phyloP scores from a whole-genome alignment of 2,113 vertebrate species.

The Hypomesus transpacificus region DNA sequence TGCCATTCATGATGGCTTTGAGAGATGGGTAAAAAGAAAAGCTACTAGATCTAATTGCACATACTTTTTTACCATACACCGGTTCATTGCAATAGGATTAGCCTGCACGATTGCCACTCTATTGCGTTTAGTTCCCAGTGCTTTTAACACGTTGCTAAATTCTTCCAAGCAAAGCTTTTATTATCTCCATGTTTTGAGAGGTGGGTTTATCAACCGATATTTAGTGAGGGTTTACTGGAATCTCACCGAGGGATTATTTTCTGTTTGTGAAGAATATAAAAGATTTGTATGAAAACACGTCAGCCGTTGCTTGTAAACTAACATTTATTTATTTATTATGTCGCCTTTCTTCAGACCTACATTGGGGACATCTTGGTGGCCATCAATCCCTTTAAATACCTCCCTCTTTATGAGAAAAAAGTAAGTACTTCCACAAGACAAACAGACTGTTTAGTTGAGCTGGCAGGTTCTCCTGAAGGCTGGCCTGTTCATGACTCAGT shows the following conservation, averaged over 20 bases:
- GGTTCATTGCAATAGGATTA: too few species aligned
- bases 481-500: not conserved
- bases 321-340: not conserved
- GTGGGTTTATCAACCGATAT: too few species aligned
- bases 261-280: too few species aligned
- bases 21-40: too few species aligned
- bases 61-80: too few species aligned
- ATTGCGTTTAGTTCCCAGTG: too few species aligned
- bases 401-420: constrained; percentile 62
- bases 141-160: not conserved
- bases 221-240: too few species aligned
- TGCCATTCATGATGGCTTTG: too few species aligned
- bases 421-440: constrained; percentile 20
- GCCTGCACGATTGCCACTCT: too few species aligned
- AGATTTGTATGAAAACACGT: not conserved
- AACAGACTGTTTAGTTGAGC: not conserved
- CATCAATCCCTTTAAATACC: constrained; percentile 69
- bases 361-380: constrained; percentile 70
- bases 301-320: not conserved
- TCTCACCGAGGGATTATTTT: too few species aligned
- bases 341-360: constrained; percentile 54
- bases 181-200: not conserved
- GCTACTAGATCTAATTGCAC: too few species aligned
- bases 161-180: not conserved
- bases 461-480: not conserved